Percentiles rank a stretch among this genome's conserved stretches.
Evolutionary conservation across 2,797 vertebrate species (phyloP).

Genomic region (Gastrophryne carolinensis): DNA sequence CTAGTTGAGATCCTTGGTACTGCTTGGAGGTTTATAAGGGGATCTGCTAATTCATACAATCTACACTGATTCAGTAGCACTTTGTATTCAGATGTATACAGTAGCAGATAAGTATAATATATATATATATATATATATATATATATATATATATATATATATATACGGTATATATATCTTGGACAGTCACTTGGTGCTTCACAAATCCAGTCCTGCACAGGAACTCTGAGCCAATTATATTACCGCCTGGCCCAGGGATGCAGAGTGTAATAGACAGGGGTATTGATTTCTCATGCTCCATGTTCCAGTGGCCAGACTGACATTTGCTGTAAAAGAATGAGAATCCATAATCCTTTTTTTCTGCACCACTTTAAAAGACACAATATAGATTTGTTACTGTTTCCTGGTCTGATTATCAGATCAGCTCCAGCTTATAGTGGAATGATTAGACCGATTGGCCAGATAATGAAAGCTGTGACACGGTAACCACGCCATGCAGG

Average conservation of each 20-base stretch:
- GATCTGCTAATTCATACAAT: too few species aligned
- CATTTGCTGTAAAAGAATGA: constrained; percentile 43
- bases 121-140: too few species aligned
- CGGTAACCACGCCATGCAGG: background rate
- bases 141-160: too few species aligned
- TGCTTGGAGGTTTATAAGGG: too few species aligned
- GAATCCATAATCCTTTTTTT: constrained; percentile 45
- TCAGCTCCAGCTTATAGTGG: constrained; percentile 4
- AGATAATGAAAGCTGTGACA: background rate
- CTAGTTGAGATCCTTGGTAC: too few species aligned
- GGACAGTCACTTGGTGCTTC: too few species aligned
- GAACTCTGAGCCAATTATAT: constrained; percentile 9
- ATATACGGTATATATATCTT: too few species aligned
- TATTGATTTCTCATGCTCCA: constrained; percentile 45
- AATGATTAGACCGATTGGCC: background rate
- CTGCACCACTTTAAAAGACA: constrained; percentile 41
- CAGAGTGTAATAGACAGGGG: constrained; percentile 21
- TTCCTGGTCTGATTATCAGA: constrained; percentile 35
- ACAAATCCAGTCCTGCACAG: too few species aligned
- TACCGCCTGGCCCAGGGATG: constrained; percentile 8
- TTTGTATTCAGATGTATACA: too few species aligned
- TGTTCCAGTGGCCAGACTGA: constrained; percentile 25
- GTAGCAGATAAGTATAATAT: too few species aligned
- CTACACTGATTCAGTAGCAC: too few species aligned
- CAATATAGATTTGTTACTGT: constrained; percentile 47